These are phyloP conservation scores for Portevinia maculata DNA, from an alignment of 2,888 invertebrate genomes.

Conservation along the genomic window DNA sequence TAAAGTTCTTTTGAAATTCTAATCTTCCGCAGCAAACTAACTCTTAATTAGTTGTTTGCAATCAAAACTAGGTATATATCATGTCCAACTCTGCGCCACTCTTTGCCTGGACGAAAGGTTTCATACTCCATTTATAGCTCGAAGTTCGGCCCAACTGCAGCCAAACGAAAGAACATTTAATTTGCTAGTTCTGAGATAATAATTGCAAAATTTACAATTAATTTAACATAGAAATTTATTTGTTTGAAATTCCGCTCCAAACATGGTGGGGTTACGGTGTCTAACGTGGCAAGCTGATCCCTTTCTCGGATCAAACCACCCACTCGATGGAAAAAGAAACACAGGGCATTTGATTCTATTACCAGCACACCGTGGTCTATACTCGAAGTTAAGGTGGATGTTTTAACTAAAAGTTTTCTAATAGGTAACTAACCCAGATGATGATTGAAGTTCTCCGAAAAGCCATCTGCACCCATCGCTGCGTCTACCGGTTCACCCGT, in stretches of 20 bases:
- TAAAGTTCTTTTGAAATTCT: slow-evolving; percentile 31
- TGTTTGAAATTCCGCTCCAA: slow-evolving; percentile 70
- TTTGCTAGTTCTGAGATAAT: slow-evolving; percentile 72
- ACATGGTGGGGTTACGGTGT: neutral
- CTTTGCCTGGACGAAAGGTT: neutral
- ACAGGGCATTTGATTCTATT: slow-evolving; percentile 51
- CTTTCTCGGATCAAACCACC: slow-evolving; percentile 35
- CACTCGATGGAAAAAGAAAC: slow-evolving; percentile 36
- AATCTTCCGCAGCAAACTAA: slow-evolving; percentile 34
- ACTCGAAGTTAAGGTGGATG: slow-evolving; percentile 32
- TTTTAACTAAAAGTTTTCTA: slow-evolving; percentile 61
- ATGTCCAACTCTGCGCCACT: neutral
- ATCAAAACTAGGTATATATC: slow-evolving; percentile 27
- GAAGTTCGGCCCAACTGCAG: slow-evolving; percentile 34
- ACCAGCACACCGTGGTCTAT: slow-evolving; percentile 26
- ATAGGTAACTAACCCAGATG: slow-evolving; percentile 65
- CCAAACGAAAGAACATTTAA: slow-evolving; percentile 64
- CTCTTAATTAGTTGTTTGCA: slow-evolving; percentile 48
- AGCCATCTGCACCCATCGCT: slow-evolving; percentile 29
- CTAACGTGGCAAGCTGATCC: slow-evolving; percentile 20
- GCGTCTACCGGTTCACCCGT: neutral
- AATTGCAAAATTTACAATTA: slow-evolving; percentile 76
- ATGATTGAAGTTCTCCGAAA: slow-evolving; percentile 62
- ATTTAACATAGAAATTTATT: slow-evolving; percentile 76
- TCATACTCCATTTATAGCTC: slow-evolving; percentile 12